A percentile compares a stretch with the other conserved stretches of the same genome.
Conservation (phyloP, 2,113 vertebrate species). For the Alligator sinensis region DNA sequence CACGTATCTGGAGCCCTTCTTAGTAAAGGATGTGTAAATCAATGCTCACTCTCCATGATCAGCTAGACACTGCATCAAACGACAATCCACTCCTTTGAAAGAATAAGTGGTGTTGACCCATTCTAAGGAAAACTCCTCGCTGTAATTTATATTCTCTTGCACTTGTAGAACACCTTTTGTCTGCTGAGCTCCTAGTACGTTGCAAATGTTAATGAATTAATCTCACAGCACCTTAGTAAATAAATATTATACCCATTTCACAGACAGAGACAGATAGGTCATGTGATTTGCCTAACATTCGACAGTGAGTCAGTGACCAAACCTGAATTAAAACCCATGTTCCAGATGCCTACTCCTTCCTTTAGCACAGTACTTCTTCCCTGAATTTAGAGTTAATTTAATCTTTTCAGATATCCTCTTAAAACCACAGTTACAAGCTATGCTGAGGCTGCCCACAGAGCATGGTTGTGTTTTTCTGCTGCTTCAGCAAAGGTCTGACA, state of each 20-base stretch:
- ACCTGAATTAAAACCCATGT: not conserved
- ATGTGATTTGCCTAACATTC: not conserved
- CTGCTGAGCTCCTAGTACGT: not conserved
- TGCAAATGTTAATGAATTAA: not conserved
- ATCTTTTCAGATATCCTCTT: constrained; percentile 64
- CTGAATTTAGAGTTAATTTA: constrained; percentile 35
- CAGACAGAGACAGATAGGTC: not conserved
- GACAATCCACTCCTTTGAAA: not conserved
- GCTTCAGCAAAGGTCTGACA: constrained; percentile 24
- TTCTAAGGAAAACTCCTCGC: not conserved
- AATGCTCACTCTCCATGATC: not conserved
- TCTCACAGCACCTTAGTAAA: not conserved
- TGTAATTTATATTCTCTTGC: not conserved
- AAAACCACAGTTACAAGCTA: constrained; percentile 56
- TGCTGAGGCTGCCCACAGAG: constrained; percentile 57
- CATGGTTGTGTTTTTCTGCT: constrained; percentile 46
- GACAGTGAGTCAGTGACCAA: not conserved
- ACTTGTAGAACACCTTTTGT: not conserved
- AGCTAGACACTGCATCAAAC: not conserved
- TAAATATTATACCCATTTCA: not conserved
- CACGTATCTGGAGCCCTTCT: not conserved
- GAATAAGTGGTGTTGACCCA: not conserved
- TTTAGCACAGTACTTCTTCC: not conserved
- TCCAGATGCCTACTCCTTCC: not conserved
- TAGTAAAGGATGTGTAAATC: not conserved